Conservation (phyloP, 1,140 invertebrate species). For the Drosophila setifemur region DNA sequence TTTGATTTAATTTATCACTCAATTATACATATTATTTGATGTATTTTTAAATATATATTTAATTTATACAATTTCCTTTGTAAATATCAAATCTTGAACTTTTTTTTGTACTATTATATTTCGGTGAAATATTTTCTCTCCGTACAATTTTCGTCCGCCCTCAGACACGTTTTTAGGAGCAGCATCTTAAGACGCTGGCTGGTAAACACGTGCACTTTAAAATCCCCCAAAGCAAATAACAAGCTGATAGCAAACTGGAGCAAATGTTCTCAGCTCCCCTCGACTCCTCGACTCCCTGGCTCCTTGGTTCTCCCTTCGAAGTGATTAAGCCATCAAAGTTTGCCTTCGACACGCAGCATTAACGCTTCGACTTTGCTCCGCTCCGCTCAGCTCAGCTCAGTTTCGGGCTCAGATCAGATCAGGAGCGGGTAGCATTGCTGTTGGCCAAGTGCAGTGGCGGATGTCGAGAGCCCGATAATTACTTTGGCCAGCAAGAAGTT, state of each 20-base stretch:
- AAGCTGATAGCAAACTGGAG: slow-evolving; percentile 57
- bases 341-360: slow-evolving; percentile 77
- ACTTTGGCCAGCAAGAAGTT: slow-evolving; percentile 68
- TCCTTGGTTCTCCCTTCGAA: slow-evolving; percentile 32
- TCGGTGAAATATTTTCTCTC: not conserved
- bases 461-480: slow-evolving; percentile 59
- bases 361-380: slow-evolving; percentile 70
- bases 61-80: no score
- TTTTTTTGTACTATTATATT: not conserved
- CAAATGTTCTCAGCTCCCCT: slow-evolving; percentile 33
- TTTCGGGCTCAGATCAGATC: no score
- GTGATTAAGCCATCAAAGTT: slow-evolving; percentile 81
- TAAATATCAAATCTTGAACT: not conserved
- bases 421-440: no score
- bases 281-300: not conserved
- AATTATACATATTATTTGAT: no score
- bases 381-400: no score
- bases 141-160: slow-evolving; percentile 18
- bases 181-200: slow-evolving; percentile 19
- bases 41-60: no score
- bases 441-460: slow-evolving; percentile 29
- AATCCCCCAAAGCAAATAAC: slow-evolving; percentile 41
- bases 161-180: slow-evolving; percentile 36
- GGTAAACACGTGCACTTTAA: slow-evolving; percentile 59
- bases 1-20: no score